These are phyloP conservation scores for Pogonus chalceus DNA, from an alignment of 1,140 invertebrate genomes.

Conservation along the genomic window DNA sequence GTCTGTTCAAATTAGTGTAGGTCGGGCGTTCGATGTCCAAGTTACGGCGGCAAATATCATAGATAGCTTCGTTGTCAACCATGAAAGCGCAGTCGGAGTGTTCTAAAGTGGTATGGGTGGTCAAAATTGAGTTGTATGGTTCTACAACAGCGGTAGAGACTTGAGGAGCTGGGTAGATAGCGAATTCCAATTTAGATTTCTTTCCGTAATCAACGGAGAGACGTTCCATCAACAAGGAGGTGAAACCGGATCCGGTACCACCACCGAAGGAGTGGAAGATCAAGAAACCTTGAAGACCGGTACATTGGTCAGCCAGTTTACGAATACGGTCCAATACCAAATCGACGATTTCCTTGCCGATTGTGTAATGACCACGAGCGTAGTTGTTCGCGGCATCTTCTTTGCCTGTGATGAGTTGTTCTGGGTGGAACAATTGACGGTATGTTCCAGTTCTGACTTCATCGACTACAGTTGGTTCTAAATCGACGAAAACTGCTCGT, in stretches of 20 bases:
- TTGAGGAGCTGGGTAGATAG: constrained; percentile 83
- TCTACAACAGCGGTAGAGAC: constrained; percentile 84
- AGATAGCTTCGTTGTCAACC: constrained; percentile 83
- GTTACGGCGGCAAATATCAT: constrained; percentile 83
- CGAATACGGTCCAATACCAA: constrained; percentile 67
- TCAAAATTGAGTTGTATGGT: constrained; percentile 80
- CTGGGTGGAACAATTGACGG: constrained; percentile 75
- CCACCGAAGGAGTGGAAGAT: constrained; percentile 86
- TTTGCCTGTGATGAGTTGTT: constrained; percentile 75
- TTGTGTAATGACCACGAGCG: constrained; percentile 82
- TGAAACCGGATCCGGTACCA: constrained; percentile 81
- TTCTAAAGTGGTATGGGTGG: constrained; percentile 68
- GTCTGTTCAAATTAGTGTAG: constrained; percentile 67
- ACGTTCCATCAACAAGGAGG: constrained; percentile 78
- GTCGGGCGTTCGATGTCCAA: constrained; percentile 78
- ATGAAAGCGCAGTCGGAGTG: constrained; percentile 83
- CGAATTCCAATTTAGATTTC: constrained; percentile 81
- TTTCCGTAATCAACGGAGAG: constrained; percentile 84
- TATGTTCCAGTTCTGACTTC: constrained; percentile 76
- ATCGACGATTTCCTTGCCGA: constrained; percentile 81
- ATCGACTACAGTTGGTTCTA: constrained; percentile 80
- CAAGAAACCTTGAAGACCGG: constrained; percentile 77
- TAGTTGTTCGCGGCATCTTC: constrained; percentile 88
- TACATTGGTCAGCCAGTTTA: constrained; percentile 78
- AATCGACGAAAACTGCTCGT: constrained; percentile 73